Percentiles rank a stretch among this genome's conserved stretches.
Evolutionary conservation across 1,140 invertebrate species (phyloP).

Genomic region (Drosophila busckii): DNA sequence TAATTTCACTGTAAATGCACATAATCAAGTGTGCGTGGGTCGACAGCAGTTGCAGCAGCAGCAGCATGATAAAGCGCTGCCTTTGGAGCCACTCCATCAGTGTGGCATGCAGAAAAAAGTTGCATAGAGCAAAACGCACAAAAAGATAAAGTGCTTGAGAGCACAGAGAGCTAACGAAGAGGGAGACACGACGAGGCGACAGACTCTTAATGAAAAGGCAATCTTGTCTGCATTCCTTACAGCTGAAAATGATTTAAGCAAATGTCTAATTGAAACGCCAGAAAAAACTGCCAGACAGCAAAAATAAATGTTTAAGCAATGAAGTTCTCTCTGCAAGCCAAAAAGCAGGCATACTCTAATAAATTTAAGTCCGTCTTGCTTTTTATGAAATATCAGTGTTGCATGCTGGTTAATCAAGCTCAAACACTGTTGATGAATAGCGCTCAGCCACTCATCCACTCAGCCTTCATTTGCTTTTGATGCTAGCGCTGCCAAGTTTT

Average conservation of each 20-base stretch:
- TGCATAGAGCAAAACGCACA: conserved; percentile 20
- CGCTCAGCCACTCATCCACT: too few relatives aligned
- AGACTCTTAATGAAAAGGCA: conserved; percentile 58
- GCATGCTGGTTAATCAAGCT: too few relatives aligned
- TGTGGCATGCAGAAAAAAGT: conserved; percentile 16
- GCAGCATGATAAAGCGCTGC: conserved; percentile 43
- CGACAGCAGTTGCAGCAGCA: conserved; percentile 1
- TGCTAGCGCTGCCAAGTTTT: neutral
- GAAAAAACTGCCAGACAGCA: conserved; percentile 34
- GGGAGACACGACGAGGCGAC: conserved; percentile 36
- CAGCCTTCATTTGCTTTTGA: neutral
- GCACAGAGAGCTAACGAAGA: too few relatives aligned
- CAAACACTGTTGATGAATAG: too few relatives aligned
- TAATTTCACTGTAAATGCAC: conserved; percentile 73
- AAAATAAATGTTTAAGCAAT: conserved; percentile 34
- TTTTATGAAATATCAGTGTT: too few relatives aligned
- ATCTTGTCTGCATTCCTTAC: conserved; percentile 38
- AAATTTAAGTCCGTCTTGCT: too few relatives aligned
- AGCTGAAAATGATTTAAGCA: conserved; percentile 29
- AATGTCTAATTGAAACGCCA: conserved; percentile 67
- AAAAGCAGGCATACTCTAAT: neutral
- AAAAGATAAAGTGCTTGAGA: conserved; percentile 52
- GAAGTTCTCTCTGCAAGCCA: too few relatives aligned
- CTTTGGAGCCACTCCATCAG: conserved; percentile 14
- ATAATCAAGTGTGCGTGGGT: conserved; percentile 65